Evolutionary conservation across 2,888 invertebrate species (phyloP).

Genomic region (Volucella inanis): DNA sequence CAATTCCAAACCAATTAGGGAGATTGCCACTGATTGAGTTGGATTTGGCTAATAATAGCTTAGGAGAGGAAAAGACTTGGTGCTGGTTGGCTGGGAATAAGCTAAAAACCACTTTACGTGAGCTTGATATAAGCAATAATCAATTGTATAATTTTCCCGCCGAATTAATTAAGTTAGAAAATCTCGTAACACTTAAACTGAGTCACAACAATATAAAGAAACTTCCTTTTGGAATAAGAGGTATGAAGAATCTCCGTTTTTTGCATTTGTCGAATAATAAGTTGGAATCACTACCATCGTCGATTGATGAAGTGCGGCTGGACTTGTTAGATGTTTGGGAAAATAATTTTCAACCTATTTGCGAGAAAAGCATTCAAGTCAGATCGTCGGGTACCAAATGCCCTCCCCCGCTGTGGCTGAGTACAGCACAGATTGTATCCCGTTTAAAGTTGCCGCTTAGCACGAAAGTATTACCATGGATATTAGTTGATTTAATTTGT

Average conservation of each 20-base stretch:
- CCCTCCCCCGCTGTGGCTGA: slow-evolving; percentile 79
- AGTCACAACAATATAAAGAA: slow-evolving; percentile 85
- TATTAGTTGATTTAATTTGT: slow-evolving; percentile 79
- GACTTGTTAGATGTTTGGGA: slow-evolving; percentile 81
- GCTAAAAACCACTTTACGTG: slow-evolving; percentile 84
- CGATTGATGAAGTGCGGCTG: slow-evolving; percentile 79
- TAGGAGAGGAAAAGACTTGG: slow-evolving; percentile 86
- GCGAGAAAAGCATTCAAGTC: slow-evolving; percentile 55
- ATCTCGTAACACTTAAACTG: slow-evolving; percentile 86
- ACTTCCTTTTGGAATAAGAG: slow-evolving; percentile 88
- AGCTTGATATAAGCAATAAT: slow-evolving; percentile 88
- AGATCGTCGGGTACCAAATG: background rate
- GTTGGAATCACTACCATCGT: slow-evolving; percentile 80
- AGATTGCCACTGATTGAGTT: slow-evolving; percentile 86
- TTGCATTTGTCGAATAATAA: slow-evolving; percentile 80
- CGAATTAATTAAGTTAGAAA: slow-evolving; percentile 86
- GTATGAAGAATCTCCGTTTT: slow-evolving; percentile 81
- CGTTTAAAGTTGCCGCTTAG: slow-evolving; percentile 77
- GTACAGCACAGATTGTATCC: slow-evolving; percentile 78
- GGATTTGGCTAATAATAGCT: slow-evolving; percentile 86
- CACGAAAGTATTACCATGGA: slow-evolving; percentile 78
- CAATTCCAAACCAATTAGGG: slow-evolving; percentile 88
- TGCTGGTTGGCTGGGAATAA: slow-evolving; percentile 85
- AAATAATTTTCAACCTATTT: slow-evolving; percentile 78
- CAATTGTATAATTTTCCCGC: slow-evolving; percentile 85